Conservation (phyloP, 2,113 vertebrate species). For the Hemibagrus wyckioides region DNA sequence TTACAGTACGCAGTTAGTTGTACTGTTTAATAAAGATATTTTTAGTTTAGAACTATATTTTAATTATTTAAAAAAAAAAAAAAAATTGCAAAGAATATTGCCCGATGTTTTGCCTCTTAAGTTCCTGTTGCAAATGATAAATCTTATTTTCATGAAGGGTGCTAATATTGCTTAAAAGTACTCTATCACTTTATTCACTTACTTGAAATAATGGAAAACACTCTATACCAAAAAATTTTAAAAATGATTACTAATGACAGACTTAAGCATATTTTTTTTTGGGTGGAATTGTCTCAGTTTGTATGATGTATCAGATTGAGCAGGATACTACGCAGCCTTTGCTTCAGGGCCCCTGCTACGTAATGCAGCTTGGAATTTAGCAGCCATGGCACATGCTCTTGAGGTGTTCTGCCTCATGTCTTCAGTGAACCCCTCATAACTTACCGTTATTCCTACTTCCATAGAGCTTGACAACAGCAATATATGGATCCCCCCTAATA, state of each 20-base stretch:
- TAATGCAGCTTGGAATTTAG: slow-evolving; percentile 44
- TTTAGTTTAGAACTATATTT: not conserved
- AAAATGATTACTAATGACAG: not conserved
- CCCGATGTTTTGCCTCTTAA: not conserved
- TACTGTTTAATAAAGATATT: not conserved
- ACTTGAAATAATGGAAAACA: not conserved
- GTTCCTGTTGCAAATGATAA: not conserved
- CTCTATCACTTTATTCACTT: not conserved
- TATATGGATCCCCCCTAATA: slow-evolving; percentile 92
- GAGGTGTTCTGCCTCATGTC: slow-evolving; percentile 63
- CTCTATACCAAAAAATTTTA: no score
- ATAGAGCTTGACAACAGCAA: slow-evolving; percentile 86
- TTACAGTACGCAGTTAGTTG: no score
- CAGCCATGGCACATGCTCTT: slow-evolving; percentile 52
- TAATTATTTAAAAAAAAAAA: not conserved
- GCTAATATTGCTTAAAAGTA: not conserved
- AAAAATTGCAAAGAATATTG: not conserved
- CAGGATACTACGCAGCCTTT: not conserved
- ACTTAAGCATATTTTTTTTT: not conserved
- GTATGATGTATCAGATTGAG: not conserved
- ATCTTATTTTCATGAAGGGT: not conserved
- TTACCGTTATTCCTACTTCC: slow-evolving; percentile 74
- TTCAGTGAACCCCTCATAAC: slow-evolving; percentile 70
- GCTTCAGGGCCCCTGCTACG: slow-evolving; percentile 27
- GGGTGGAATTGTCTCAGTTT: slow-evolving; percentile 15